A percentile compares a stretch with the other conserved stretches of the same genome.
Evolutionary conservation across 2,113 vertebrate genomes (phyloP).

Genomic region (Anser cygnoides): DNA sequence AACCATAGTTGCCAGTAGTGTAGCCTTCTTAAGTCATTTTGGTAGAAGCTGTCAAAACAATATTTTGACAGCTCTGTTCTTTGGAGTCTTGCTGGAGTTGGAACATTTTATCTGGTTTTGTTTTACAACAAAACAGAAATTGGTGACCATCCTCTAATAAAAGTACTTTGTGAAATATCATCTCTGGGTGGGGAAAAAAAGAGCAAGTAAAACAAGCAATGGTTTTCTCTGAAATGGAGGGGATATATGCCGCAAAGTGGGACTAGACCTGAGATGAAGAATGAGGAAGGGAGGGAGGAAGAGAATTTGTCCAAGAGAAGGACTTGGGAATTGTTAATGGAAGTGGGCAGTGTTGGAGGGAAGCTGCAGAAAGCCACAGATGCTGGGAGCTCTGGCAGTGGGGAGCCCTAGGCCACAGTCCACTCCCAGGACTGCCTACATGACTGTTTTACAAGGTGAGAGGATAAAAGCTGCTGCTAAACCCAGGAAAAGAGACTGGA

Average conservation of each 20-base stretch:
- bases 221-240: background rate
- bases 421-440: background rate
- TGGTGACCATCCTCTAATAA: background rate
- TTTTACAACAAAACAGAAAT: background rate
- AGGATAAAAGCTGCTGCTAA: background rate
- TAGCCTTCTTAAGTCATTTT: conserved; percentile 31
- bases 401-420: background rate
- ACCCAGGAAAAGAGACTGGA: background rate
- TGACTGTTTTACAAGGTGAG: background rate
- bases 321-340: background rate
- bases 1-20: conserved; percentile 3
- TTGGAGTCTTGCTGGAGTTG: background rate
- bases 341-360: background rate
- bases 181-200: background rate
- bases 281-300: background rate
- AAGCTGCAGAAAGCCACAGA: background rate
- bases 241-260: background rate
- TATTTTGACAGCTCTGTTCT: conserved; percentile 14
- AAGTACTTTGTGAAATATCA: background rate
- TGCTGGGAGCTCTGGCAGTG: background rate
- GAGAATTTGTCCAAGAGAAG: background rate
- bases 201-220: background rate
- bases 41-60: conserved; percentile 53
- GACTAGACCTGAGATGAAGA: background rate
- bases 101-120: conserved; percentile 28